Evolutionary conservation across 2,888 invertebrate species (phyloP).

Genomic region (Spilosoma lubricipeda): DNA sequence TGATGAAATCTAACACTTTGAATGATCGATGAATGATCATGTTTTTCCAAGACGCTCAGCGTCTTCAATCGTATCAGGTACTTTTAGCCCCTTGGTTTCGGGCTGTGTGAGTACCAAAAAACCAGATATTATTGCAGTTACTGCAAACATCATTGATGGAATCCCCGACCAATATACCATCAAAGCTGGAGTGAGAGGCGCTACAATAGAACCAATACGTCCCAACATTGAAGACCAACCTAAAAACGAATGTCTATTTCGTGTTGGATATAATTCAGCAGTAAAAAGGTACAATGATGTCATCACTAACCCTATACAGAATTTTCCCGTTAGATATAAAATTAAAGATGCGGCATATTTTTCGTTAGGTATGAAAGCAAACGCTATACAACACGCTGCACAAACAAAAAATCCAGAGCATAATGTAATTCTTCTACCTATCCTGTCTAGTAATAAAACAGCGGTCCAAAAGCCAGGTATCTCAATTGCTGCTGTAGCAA

Average conservation of each 20-base stretch:
- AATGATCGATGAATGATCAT: neutral
- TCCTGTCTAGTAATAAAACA: constrained; percentile 86
- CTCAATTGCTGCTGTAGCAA: constrained; percentile 88
- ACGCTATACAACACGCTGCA: constrained; percentile 82
- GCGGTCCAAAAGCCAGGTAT: constrained; percentile 90
- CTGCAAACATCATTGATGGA: constrained; percentile 76
- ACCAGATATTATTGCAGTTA: constrained; percentile 70
- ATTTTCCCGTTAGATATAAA: constrained; percentile 88
- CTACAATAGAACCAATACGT: constrained; percentile 89
- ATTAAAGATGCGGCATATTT: constrained; percentile 65
- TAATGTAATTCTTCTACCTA: constrained; percentile 83
- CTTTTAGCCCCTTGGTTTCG: constrained; percentile 73
- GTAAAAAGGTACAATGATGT: constrained; percentile 89
- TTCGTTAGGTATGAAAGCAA: constrained; percentile 80
- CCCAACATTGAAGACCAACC: constrained; percentile 91
- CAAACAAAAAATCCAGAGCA: constrained; percentile 76
- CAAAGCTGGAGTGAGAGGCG: constrained; percentile 89
- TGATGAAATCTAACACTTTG: neutral
- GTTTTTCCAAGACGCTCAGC: constrained; percentile 72
- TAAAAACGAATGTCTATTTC: constrained; percentile 88
- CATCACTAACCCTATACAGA: constrained; percentile 88
- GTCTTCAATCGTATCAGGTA: constrained; percentile 81
- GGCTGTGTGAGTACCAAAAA: constrained; percentile 76
- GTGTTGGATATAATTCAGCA: constrained; percentile 91
- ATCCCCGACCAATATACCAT: constrained; percentile 82